Base-by-base conservation (phyloP, 2,113 vertebrate species). In the Atractosteus spatula region DNA sequence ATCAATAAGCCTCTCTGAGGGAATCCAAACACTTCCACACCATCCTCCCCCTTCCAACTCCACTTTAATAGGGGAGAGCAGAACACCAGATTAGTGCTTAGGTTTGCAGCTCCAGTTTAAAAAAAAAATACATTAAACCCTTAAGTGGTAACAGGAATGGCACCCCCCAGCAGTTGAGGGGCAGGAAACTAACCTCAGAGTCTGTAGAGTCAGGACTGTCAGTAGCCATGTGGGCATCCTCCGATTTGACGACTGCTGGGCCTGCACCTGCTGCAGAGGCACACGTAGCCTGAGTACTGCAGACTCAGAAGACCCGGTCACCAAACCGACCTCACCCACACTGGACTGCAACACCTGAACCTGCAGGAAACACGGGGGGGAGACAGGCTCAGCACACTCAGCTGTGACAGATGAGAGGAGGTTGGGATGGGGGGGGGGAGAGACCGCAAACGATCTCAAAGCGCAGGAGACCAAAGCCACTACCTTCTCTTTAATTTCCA, bases 271-370 rank as follows among this genome's bases (percentile, higher is more conserved):
- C 97, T 99, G 97, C 97, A 92, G 97, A 99, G 97, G 97, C 91
- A 96, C 97, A 99, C 96, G 57, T 99, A 98, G 97, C 94, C 97
- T 97, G 96, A 99, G 97, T 98, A 83, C 97, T 99, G 97, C 97
- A 83, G 97, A 99, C 97, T 99, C 97, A 99, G 97, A 96, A 95
- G 97, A 98, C 97, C 97, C 97, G 95, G 93, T 89, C 92, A 92
- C 94, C 79, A 93, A 84, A 92, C 89, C 88, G 76, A 83, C 82
- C 10, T 93, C 93, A 57, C 85, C 92, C 92, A 90, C 93, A 7
- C 75, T 84, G 0, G 79, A 94, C 74, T 89, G 79, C 57, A 86
- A 41, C 41, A 81, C 56, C 85, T 91, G 87, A 71, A 89, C 84
- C 86, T 87, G 64, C 12, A 69, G 55, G 65, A 5, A 10, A 71